These are phyloP conservation scores for Rhinella marina DNA, from an alignment of 2,797 vertebrate genomes.

Conservation along the genomic window DNA sequence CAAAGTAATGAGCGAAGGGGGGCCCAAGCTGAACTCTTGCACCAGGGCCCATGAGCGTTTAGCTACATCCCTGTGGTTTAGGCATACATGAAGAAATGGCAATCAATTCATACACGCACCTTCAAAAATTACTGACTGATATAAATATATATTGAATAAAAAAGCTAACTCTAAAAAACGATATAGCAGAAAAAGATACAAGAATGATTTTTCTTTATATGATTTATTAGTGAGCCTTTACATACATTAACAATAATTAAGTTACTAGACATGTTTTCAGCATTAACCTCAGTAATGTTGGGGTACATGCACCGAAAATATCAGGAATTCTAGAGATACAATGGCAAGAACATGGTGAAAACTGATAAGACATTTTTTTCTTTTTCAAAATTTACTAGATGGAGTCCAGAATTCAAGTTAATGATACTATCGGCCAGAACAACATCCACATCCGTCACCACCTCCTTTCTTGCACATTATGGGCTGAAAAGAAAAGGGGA, in stretches of 20 bases:
- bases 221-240: neutral
- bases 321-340: neutral
- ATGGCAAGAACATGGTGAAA: neutral
- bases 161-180: neutral
- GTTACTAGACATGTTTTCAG: neutral
- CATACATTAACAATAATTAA: neutral
- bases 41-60: too few species aligned
- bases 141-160: too few species aligned
- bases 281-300: neutral
- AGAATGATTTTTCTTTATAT: neutral
- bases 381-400: neutral
- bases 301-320: neutral
- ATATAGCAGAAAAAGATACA: neutral
- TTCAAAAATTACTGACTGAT: too few species aligned
- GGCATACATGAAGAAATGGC: too few species aligned
- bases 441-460: neutral
- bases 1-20: too few species aligned
- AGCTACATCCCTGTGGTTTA: too few species aligned
- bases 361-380: too few species aligned
- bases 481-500: slow-evolving; percentile 21
- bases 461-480: slow-evolving; percentile 12
- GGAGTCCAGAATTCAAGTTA: neutral
- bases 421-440: neutral
- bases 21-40: too few species aligned
- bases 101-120: too few species aligned